These are phyloP conservation scores for Ectemnius cavifrons DNA, from an alignment of 2,888 invertebrate genomes.

Conservation along the genomic window DNA sequence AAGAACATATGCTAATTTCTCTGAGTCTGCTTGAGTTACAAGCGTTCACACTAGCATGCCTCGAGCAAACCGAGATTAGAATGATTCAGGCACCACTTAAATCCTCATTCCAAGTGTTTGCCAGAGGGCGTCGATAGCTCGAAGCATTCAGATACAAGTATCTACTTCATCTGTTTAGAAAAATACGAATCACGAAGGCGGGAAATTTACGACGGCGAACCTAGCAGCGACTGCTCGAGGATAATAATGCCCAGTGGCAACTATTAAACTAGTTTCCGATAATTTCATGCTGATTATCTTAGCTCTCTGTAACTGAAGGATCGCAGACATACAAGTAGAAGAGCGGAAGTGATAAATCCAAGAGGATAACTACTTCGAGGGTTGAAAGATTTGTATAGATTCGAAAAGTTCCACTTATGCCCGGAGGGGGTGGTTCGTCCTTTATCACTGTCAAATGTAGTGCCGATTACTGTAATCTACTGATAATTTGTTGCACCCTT, in stretches of 20 bases:
- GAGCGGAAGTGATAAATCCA: conserved; percentile 35
- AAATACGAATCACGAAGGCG: too few relatives aligned
- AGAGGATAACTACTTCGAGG: neutral
- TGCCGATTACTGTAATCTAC: conserved; percentile 33
- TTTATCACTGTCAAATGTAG: conserved; percentile 48
- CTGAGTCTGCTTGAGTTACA: too few relatives aligned
- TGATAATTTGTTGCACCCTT: conserved; percentile 48
- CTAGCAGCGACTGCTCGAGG: neutral
- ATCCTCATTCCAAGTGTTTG: conserved; percentile 17
- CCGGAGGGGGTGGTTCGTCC: conserved; percentile 26
- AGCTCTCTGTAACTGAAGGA: conserved; percentile 17
- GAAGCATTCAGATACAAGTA: neutral
- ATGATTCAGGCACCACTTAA: neutral
- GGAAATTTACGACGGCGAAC: too few relatives aligned
- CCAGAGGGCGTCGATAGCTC: neutral
- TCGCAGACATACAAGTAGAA: conserved; percentile 45
- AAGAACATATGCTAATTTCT: too few relatives aligned
- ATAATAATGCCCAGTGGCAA: conserved; percentile 67
- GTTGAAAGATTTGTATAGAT: neutral
- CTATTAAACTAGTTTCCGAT: conserved; percentile 64
- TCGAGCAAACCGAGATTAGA: neutral
- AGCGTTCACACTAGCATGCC: too few relatives aligned
- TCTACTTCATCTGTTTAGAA: too few relatives aligned
- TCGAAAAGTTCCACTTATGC: conserved; percentile 16
- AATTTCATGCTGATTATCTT: conserved; percentile 43